Evolutionary conservation across 2,888 invertebrate genomes (phyloP), one percentile per base, ranked within the genome.

Genomic region (Drosophila leonis): DNA sequence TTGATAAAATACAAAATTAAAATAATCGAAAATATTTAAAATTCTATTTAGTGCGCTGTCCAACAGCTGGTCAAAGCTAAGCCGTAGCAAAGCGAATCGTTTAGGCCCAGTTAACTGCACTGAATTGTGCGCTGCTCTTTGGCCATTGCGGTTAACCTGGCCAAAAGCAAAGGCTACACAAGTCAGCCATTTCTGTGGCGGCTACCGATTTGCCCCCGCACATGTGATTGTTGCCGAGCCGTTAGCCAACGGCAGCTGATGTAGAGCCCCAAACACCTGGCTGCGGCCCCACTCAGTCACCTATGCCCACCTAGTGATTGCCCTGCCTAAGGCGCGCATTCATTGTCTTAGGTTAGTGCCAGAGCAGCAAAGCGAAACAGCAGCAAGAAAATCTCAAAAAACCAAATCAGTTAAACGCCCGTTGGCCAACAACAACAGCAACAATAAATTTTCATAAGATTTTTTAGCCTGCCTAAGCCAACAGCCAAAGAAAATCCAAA

Each of bases 321-420:
- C 39, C 18, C 37, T 56, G 87, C 80, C 82, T 33, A 56, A 72
- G 82, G 51, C 56, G 61, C 65, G 57, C 72, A 57, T 49, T 42
- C 71, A 85, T 83, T 83, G 83, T 72, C 67, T 74, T 77, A 88
- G 83, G 85, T 81, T 80, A 81, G 80, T 81, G 63, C 33, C 39
- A 3, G 20, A 20, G 64, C 42, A 57, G 46, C 72, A 66, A 41
- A 48, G 61, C 71, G 61, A 55, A 60, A 18, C 49, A 59, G 31
- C 33, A 44, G 48, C n/a, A 41, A 12, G n/a, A 18, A 33, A 35
- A 61, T 46, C 41, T 52, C 29, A n/a, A 31, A n/a, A 49, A 18
- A 31, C n/a, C 67, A 82, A 84, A 81, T 80, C 81, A 81, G 81
- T 81, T 85, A 82, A 81, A 80, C 66, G 72, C 70, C 78, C 80